Conservation (phyloP, 2,888 invertebrate genomes). For the Harpagoxenus sublaevis region DNA sequence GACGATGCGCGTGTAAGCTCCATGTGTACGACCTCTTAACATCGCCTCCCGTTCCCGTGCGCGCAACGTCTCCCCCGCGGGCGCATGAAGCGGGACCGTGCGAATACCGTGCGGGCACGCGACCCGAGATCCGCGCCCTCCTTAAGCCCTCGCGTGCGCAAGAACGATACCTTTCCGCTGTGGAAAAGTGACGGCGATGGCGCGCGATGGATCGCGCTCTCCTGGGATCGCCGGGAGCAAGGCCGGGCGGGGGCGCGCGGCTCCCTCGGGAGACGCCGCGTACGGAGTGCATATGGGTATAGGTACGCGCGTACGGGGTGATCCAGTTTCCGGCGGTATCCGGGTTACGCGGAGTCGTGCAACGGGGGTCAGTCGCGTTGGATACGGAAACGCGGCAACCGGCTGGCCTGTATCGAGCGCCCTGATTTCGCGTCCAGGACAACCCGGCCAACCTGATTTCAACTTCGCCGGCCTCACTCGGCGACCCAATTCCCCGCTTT, state of each 20-base stretch:
- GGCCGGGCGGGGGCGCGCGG: slow-evolving; percentile 10
- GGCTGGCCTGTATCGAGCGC: slow-evolving; percentile 84
- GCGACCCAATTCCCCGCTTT: slow-evolving; percentile 68
- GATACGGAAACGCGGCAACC: slow-evolving; percentile 65
- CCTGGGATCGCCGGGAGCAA: slow-evolving; percentile 5
- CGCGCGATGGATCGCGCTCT: background rate
- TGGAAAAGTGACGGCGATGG: background rate
- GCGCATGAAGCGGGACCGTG: slow-evolving; percentile 6
- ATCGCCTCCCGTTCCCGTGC: background rate
- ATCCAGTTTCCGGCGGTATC: slow-evolving; percentile 67
- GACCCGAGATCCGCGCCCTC: slow-evolving; percentile 19
- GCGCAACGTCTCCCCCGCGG: background rate
- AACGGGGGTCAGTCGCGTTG: slow-evolving; percentile 75
- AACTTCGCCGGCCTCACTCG: slow-evolving; percentile 70
- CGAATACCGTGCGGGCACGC: slow-evolving; percentile 6
- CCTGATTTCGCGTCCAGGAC: slow-evolving; percentile 81
- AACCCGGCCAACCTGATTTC: slow-evolving; percentile 81
- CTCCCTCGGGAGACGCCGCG: background rate
- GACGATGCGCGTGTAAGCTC: background rate
- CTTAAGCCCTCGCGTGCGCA: slow-evolving; percentile 2
- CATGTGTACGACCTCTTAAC: background rate
- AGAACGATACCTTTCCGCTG: background rate
- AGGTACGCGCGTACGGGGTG: slow-evolving; percentile 5
- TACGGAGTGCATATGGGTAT: background rate
- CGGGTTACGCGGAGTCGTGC: slow-evolving; percentile 81